Evolutionary conservation across 1,140 invertebrate species (phyloP), one percentile per base, ranked within the genome.

Genomic region (Babylonia areolata): DNA sequence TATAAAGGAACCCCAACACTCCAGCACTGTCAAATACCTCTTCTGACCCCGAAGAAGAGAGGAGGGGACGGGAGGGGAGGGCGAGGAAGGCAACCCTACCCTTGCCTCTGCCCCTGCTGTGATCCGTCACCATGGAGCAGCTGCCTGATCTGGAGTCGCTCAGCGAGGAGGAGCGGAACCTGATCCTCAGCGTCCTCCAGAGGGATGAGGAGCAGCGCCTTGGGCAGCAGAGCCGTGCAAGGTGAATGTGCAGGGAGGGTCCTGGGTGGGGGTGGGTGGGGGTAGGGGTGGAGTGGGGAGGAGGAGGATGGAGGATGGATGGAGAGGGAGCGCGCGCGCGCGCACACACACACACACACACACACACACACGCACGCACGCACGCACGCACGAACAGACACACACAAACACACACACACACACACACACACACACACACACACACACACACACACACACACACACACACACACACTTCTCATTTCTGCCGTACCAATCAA

Each of bases 121-220:
- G 46, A 51, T 5, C 5, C 20, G 5, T 71, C 20, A 2, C 42
- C 77, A 85, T 31, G 23, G 58, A 80, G 77, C 37, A 85, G 33
- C 33, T 90, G 28, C 46, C 89, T 28, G 84, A 91, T 81, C 69
- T 91, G 85, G 87, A 87, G 33, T 54, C 39, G n/a, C 73, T 91
- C 77, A 85, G 87, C 3, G 86, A 89, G 71, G 89, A 90, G 75
- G 90, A 91, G 80, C 82, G 86, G 64, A 75, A 54, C 15, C 81
- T 86, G 40, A 91, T 91, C 64, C 84, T 91, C 20, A 86, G 85
- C 69, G 90, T 91, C 28, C 69, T 91, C 17, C 86, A 85, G 33
- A 73, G 87, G 37, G 89, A 91, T 82, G 90, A 91, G 39, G 87
- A 87, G 51, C 79, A 90, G 2, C 84, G 86, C 33, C 58, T 77